phyloP scores from a whole-genome alignment of 2,797 vertebrate genomes.

The Sebastes hopkinsi region DNA sequence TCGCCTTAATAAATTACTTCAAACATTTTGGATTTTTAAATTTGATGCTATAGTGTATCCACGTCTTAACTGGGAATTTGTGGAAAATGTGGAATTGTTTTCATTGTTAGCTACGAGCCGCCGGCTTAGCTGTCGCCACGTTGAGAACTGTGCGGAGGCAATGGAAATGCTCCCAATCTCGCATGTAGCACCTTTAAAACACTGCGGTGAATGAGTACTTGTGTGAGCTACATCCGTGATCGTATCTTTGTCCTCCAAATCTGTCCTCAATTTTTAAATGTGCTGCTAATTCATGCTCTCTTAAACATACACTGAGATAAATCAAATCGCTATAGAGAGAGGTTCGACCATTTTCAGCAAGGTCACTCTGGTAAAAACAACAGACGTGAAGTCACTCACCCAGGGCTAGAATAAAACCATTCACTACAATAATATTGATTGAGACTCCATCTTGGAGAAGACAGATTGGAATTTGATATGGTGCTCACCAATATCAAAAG shows the following conservation, averaged over 20 bases:
- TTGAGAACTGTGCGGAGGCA: rapidly evolving
- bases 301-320: neutral
- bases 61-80: no score
- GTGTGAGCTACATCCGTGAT: neutral
- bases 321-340: constrained; percentile 11
- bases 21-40: no score
- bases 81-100: neutral
- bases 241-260: neutral
- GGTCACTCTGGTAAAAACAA: constrained; percentile 44
- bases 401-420: constrained; percentile 13
- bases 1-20: no score
- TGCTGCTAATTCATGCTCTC: constrained; percentile 8
- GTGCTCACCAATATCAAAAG: constrained; percentile 21
- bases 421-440: constrained; percentile 23
- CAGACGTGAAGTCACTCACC: constrained; percentile 20
- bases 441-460: neutral
- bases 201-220: neutral
- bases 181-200: neutral
- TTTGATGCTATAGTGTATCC: no score
- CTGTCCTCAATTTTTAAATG: neutral
- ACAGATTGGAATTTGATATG: constrained; percentile 22
- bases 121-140: neutral
- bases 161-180: neutral
- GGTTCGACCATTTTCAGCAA: constrained; percentile 34
- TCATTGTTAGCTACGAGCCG: neutral